Base-by-base conservation (phyloP, 2,113 vertebrate genomes). In the Jaculus jaculus region DNA sequence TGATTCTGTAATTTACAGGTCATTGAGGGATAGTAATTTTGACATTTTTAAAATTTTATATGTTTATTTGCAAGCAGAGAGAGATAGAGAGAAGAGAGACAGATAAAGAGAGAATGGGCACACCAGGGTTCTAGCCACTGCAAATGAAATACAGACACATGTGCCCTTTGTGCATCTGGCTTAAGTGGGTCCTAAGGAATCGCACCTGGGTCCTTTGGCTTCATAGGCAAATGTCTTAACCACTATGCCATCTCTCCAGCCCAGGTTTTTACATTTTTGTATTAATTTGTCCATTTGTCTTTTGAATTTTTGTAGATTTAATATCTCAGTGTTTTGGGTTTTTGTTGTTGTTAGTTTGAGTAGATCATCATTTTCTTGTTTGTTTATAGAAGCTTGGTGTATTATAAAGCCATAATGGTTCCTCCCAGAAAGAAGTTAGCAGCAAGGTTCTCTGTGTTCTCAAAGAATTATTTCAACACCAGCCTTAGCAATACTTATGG, bases 21-120 rank as follows among this genome's bases (percentile, higher is more conserved):
- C 58, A 89, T 87, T 92, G 51, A 88, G 90, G 69, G 75, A 9
- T 68, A 77, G 72, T 71, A 26, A n/a, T 78, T 93, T 84, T 93
- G n/a, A 87, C 17, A 69, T 87, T n/a, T n/a, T n/a, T n/a, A n/a
- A n/a, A n/a, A n/a, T n/a, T n/a, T n/a, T n/a, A n/a, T n/a, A n/a
- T n/a, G n/a, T n/a, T n/a, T n/a, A n/a, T n/a, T n/a, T n/a, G n/a
- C n/a, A n/a, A n/a, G n/a, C n/a, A n/a, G n/a, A n/a, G n/a, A n/a
- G n/a, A n/a, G n/a, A n/a, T n/a, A n/a, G n/a, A n/a, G n/a, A n/a
- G n/a, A n/a, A n/a, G n/a, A n/a, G n/a, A n/a, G n/a, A n/a, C n/a
- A n/a, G n/a, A n/a, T n/a, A n/a, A n/a, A n/a, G n/a, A n/a, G n/a
- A n/a, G n/a, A n/a, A n/a, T n/a, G n/a, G n/a, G n/a, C n/a, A n/a